A percentile compares a stretch with the other conserved stretches of the same genome.
Evolutionary conservation across 2,888 invertebrate species (phyloP).

Genomic region (Brachypterus glaber): DNA sequence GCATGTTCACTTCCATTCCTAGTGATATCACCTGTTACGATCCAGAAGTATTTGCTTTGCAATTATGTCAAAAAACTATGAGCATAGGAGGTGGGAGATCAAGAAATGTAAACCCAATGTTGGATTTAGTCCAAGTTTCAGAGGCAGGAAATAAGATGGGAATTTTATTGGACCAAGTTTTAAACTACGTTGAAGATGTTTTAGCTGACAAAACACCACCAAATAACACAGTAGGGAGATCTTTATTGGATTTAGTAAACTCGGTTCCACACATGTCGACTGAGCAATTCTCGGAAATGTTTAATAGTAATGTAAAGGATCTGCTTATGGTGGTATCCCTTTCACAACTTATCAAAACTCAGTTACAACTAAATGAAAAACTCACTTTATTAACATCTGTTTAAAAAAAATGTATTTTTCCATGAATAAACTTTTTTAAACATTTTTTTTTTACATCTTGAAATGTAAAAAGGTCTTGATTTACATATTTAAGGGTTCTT

Average conservation of each 20-base stretch:
- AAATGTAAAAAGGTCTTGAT: no score
- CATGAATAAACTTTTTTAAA: no score
- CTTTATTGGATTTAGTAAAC: slow-evolving; percentile 81
- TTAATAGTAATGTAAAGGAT: slow-evolving; percentile 95
- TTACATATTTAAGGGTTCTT: no score
- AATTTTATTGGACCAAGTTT: slow-evolving; percentile 64
- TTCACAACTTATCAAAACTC: slow-evolving; percentile 92
- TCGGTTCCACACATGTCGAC: slow-evolving; percentile 84
- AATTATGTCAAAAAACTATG: slow-evolving; percentile 77
- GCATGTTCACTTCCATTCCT: slow-evolving; percentile 93
- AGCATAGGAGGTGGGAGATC: slow-evolving; percentile 38
- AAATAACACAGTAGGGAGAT: slow-evolving; percentile 83
- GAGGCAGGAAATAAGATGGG: slow-evolving; percentile 75
- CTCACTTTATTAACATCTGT: slow-evolving; percentile 72
- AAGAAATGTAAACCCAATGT: slow-evolving; percentile 39
- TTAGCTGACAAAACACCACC: slow-evolving; percentile 64
- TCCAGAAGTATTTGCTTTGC: slow-evolving; percentile 77
- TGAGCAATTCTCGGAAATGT: slow-evolving; percentile 88
- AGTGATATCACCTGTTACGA: slow-evolving; percentile 84
- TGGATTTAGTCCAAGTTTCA: slow-evolving; percentile 70
- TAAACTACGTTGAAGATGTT: slow-evolving; percentile 87
- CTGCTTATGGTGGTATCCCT: slow-evolving; percentile 94
- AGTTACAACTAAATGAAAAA: slow-evolving; percentile 93
- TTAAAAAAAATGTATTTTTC: slow-evolving; percentile 33
- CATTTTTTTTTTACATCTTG: no score